A percentile compares a stretch with the other conserved stretches of the same genome.
Evolutionary conservation across 2,888 invertebrate species (phyloP).

Genomic region (Ennomos quercinarius): DNA sequence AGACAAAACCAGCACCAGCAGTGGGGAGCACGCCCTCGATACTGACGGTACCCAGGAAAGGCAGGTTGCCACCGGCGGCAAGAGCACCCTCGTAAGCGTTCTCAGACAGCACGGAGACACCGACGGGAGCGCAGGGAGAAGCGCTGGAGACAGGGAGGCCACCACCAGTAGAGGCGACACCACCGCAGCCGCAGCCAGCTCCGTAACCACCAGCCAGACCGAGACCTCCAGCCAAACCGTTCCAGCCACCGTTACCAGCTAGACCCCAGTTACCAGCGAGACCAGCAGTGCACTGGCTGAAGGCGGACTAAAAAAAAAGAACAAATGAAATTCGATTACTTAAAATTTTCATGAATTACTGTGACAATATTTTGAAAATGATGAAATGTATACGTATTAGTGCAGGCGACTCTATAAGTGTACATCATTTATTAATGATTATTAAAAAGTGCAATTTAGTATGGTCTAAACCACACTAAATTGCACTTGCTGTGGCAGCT

Average conservation of each 20-base stretch:
- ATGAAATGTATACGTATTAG: too few species aligned
- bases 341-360: too few species aligned
- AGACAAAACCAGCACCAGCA: conserved; percentile 48
- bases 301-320: conserved; percentile 18
- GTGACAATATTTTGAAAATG: too few species aligned
- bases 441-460: too few species aligned
- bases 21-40: conserved; percentile 56
- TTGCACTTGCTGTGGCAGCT: too few species aligned
- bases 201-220: conserved; percentile 45
- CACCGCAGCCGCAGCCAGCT: conserved; percentile 16
- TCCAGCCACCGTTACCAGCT: conserved; percentile 27
- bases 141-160: conserved; percentile 48
- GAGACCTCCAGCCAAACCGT: conserved; percentile 42
- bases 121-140: conserved; percentile 48
- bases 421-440: too few species aligned
- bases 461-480: too few species aligned
- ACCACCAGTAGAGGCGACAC: conserved; percentile 39
- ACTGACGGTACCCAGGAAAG: conserved; percentile 49
- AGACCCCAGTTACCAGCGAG: conserved; percentile 7
- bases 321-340: not conserved
- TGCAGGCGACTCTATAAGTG: too few species aligned
- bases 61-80: conserved; percentile 49
- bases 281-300: conserved; percentile 29
- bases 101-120: conserved; percentile 54
- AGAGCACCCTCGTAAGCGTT: conserved; percentile 51